phyloP scores from a whole-genome alignment of 2,888 invertebrate genomes.

The Spilosoma lubricipeda region DNA sequence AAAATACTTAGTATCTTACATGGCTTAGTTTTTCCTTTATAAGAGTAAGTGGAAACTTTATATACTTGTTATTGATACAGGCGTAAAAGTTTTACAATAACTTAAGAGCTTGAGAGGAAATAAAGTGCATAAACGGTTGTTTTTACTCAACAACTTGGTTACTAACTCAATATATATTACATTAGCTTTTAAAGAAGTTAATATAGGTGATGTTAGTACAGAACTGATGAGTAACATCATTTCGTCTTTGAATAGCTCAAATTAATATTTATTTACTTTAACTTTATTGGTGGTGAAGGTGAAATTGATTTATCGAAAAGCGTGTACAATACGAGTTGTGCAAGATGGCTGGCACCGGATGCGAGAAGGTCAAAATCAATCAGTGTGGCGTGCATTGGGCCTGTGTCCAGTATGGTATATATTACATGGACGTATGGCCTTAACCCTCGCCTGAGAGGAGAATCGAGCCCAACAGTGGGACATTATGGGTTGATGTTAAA shows the following conservation, averaged over 20 bases:
- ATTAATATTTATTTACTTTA: background rate
- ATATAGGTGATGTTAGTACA: background rate
- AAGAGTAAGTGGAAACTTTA: background rate
- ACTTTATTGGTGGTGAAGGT: too few species aligned
- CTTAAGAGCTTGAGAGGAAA: background rate
- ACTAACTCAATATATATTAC: background rate
- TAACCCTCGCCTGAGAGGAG: too few species aligned
- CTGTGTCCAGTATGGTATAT: too few species aligned
- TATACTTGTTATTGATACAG: background rate
- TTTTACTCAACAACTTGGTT: background rate
- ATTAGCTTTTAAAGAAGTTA: background rate
- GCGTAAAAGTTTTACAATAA: background rate
- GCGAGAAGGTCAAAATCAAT: too few species aligned
- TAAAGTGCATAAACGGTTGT: background rate
- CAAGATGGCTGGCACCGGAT: too few species aligned
- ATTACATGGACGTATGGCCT: too few species aligned
- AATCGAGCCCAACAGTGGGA: too few species aligned
- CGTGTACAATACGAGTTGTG: too few species aligned
- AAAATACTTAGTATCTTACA: background rate
- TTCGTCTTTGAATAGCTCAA: background rate
- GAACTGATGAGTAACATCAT: background rate
- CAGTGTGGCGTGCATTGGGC: too few species aligned
- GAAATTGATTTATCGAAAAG: too few species aligned
- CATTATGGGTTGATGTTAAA: too few species aligned
- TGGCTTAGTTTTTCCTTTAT: background rate